A percentile compares a stretch with the other conserved stretches of the same genome.
phyloP scores from a whole-genome alignment of 2,797 vertebrate species.

The Denticeps clupeoides region DNA sequence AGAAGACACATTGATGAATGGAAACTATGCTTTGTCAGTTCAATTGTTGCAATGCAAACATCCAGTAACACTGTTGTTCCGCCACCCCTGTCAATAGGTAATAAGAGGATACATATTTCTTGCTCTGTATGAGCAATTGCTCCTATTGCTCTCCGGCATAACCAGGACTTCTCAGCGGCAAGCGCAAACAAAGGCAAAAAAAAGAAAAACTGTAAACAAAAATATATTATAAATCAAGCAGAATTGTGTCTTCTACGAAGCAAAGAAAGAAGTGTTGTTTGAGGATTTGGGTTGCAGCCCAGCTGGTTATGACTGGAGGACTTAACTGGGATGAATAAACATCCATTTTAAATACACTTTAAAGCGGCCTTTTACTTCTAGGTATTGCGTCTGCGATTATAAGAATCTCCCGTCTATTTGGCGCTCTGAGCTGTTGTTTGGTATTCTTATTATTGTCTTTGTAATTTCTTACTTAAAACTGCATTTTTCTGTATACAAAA shows the following conservation, averaged over 20 bases:
- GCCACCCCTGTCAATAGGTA: background rate
- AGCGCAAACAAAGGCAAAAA: no score
- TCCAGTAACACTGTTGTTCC: background rate
- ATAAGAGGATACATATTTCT: conserved; percentile 4
- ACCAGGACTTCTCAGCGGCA: background rate
- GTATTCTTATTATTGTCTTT: conserved; percentile 17
- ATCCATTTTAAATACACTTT: conserved; percentile 36
- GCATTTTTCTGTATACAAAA: conserved; percentile 4
- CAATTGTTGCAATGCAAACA: conserved; percentile 1
- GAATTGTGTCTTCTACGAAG: conserved; percentile 7
- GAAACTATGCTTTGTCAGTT: conserved; percentile 2
- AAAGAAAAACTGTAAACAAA: no score
- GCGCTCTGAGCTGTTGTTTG: conserved; percentile 31
- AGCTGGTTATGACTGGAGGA: conserved; percentile 32
- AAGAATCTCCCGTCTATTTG: conserved; percentile 8
- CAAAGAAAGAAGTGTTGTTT: conserved; percentile 13
- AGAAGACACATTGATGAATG: background rate
- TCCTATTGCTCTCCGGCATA: conserved; percentile 1
- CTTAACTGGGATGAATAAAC: conserved; percentile 31
- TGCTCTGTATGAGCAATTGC: no score
- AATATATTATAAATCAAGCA: background rate
- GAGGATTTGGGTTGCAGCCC: conserved; percentile 16
- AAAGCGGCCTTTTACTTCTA: conserved; percentile 29
- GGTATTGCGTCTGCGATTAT: conserved; percentile 28
- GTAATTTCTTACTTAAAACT: no score